A percentile compares a stretch with the other conserved stretches of the same genome.
phyloP scores from a whole-genome alignment of 2,113 vertebrate genomes.

The Chlorodrepanis virens region DNA sequence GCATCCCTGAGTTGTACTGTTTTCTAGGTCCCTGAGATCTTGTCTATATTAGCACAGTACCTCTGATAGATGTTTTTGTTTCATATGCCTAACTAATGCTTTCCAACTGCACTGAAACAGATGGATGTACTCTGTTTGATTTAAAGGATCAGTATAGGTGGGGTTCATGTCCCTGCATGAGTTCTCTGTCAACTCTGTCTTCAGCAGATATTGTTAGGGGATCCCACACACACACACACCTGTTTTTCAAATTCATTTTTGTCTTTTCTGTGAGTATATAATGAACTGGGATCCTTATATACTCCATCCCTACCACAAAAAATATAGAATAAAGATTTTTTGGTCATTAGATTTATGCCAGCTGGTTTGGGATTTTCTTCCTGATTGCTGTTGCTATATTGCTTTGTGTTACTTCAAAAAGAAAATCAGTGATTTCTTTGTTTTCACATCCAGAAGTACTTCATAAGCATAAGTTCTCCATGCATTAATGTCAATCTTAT shows the following conservation, averaged over 20 bases:
- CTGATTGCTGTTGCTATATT: not conserved
- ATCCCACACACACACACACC: accelerated
- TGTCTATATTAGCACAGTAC: not conserved
- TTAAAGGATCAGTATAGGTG: not conserved
- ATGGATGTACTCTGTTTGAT: not conserved
- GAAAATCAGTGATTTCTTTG: not conserved
- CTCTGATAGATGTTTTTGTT: not conserved
- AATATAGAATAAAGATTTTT: not conserved
- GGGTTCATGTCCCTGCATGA: not conserved
- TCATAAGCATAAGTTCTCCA: not conserved
- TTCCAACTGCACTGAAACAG: not conserved
- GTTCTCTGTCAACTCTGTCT: not conserved
- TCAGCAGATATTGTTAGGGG: not conserved
- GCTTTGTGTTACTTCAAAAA: not conserved
- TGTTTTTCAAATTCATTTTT: not conserved
- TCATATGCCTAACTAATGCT: not conserved
- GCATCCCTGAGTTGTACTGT: not conserved
- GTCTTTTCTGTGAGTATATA: not conserved
- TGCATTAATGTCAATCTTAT: not conserved
- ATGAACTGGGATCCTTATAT: not conserved
- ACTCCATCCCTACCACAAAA: not conserved
- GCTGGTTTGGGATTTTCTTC: not conserved
- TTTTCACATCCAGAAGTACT: not conserved
- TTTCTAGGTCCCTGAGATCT: not conserved
- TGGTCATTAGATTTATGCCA: not conserved